Percentiles rank a stretch among this genome's conserved stretches.
Evolutionary conservation across 1,140 invertebrate species (phyloP).

Genomic region (Andrena cerasifolii): DNA sequence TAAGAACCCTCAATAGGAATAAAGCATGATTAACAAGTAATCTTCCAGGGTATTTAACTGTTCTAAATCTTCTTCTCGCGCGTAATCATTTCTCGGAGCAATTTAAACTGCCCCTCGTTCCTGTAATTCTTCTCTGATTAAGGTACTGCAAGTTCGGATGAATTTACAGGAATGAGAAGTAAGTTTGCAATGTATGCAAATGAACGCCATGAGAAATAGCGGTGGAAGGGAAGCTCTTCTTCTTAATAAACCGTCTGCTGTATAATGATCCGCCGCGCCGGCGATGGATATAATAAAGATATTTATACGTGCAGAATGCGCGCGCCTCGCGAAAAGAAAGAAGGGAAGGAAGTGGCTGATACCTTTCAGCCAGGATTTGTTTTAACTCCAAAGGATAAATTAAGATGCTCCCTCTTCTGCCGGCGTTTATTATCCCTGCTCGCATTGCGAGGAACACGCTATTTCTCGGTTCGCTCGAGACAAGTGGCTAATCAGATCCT

Average conservation of each 20-base stretch:
- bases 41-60: not conserved
- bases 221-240: not conserved
- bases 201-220: not conserved
- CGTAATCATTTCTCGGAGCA: not conserved
- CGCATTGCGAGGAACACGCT: not conserved
- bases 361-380: not conserved
- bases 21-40: slow-evolving; percentile 20
- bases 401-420: slow-evolving; percentile 25
- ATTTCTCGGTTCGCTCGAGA: not conserved
- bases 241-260: slow-evolving; percentile 38
- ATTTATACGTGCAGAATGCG: slow-evolving; percentile 7
- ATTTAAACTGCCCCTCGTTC: slow-evolving; percentile 13
- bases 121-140: slow-evolving; percentile 11
- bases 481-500: slow-evolving; percentile 52
- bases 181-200: slow-evolving; percentile 44
- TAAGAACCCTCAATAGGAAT: not conserved
- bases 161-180: slow-evolving; percentile 20
- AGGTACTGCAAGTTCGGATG: slow-evolving; percentile 8
- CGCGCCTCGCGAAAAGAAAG: not conserved
- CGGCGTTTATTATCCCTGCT: not conserved
- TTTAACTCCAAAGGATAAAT: slow-evolving; percentile 34
- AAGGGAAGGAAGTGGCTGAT: not conserved
- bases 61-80: not conserved
- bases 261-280: slow-evolving; percentile 24
- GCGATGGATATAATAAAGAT: slow-evolving; percentile 12